Conservation (phyloP, 2,113 vertebrate species). For the Heteronetta atricapilla region DNA sequence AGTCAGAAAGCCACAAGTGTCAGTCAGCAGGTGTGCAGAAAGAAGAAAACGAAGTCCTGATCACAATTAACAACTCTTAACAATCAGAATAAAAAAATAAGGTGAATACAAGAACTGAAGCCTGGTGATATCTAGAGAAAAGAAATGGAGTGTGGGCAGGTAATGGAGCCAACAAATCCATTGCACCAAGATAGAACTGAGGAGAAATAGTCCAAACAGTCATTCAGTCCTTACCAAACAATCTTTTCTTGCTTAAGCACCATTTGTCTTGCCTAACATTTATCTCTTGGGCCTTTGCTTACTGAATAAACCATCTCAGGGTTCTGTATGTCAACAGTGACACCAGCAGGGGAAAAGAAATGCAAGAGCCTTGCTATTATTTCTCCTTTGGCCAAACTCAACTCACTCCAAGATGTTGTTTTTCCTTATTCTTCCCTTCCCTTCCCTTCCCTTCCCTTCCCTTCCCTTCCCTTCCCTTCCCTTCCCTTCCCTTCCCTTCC, state of each 20-base stretch:
- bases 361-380: neutral
- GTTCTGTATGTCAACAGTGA: neutral
- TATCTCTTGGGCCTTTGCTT: neutral
- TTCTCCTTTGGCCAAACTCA: neutral
- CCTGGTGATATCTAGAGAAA: neutral
- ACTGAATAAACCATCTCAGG: neutral
- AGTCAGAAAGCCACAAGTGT: neutral
- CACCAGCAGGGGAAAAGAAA: slow-evolving; percentile 19
- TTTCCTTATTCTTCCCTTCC: neutral
- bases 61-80: neutral
- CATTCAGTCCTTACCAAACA: neutral
- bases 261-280: neutral
- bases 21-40: neutral
- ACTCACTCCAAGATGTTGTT: neutral
- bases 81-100: neutral
- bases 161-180: neutral
- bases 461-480: neutral
- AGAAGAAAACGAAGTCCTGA: neutral
- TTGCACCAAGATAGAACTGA: neutral
- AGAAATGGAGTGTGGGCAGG: neutral
- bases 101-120: neutral
- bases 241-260: neutral
- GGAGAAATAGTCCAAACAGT: neutral
- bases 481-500: neutral
- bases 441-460: accelerated